Percentiles rank a stretch among this genome's conserved stretches.
Evolutionary conservation across 92 coral and sea anemone genomes (phyloP).

Genomic region (Phenganax subtilis): DNA sequence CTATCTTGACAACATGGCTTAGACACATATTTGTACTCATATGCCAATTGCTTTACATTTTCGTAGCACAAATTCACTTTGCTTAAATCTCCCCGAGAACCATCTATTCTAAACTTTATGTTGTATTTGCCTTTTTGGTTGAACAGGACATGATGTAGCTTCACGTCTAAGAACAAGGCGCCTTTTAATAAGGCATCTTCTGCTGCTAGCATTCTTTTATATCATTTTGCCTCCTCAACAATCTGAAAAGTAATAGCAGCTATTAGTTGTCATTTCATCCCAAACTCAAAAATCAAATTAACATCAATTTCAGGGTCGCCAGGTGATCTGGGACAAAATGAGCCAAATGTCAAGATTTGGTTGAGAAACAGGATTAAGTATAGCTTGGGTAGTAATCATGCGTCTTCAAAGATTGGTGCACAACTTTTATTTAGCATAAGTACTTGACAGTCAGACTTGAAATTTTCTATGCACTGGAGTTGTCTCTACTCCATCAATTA

Average conservation of each 20-base stretch:
- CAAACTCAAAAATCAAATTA: no score
- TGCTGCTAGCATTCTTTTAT: slow-evolving; percentile 5
- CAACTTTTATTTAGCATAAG: no score
- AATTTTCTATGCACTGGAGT: no score
- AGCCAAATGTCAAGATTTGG: no score
- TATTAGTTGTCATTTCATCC: no score
- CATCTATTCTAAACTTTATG: slow-evolving; percentile 52
- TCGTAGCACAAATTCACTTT: slow-evolving; percentile 52
- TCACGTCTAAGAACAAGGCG: slow-evolving; percentile 1
- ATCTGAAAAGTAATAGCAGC: background rate
- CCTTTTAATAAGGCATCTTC: slow-evolving; percentile 24
- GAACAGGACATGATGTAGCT: slow-evolving; percentile 53
- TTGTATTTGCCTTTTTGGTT: slow-evolving; percentile 55
- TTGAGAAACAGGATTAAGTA: no score
- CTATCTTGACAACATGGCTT: slow-evolving; percentile 54
- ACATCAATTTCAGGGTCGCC: no score
- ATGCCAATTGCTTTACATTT: slow-evolving; percentile 37
- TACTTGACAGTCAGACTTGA: no score
- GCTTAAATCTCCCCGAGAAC: slow-evolving; percentile 52
- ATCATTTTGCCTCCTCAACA: background rate
- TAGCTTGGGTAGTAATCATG: no score
- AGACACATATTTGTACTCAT: slow-evolving; percentile 52
- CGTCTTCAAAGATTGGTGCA: no score
- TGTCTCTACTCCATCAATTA: no score
- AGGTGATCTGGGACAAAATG: no score